Percentiles rank a stretch among this genome's conserved stretches.
phyloP scores from a whole-genome alignment of 2,888 invertebrate species.

The Steinernema scapterisci region DNA sequence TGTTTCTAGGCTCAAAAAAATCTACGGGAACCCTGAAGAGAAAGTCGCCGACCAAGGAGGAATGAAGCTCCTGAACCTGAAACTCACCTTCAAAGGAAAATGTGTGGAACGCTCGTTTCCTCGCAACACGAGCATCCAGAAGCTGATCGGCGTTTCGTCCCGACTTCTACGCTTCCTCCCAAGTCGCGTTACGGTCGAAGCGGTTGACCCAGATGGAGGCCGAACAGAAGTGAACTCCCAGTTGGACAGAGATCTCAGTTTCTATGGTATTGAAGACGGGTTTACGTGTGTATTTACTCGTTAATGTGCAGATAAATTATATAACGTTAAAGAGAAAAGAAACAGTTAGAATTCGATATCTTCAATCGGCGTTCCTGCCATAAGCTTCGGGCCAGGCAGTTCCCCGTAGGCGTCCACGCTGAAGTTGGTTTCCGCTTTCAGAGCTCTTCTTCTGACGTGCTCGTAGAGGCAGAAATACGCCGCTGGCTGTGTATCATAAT shows the following conservation, averaged over 20 bases:
- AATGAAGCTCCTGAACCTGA: conserved; percentile 5
- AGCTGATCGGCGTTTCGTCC: conserved; percentile 29
- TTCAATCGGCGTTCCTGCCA: conserved; percentile 1
- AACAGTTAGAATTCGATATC: conserved; percentile 32
- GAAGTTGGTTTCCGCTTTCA: conserved; percentile 10
- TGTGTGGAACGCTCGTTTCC: conserved; percentile 29
- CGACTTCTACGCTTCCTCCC: conserved; percentile 30
- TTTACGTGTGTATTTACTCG: conserved; percentile 7
- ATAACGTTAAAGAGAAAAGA: no score
- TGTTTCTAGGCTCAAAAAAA: conserved; percentile 5
- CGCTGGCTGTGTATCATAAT: neutral
- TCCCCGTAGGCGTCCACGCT: conserved; percentile 25
- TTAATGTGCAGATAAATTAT: no score
- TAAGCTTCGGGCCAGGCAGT: conserved; percentile 32
- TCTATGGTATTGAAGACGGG: conserved; percentile 2
- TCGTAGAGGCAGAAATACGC: conserved; percentile 22
- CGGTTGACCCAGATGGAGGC: neutral
- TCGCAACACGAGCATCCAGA: neutral
- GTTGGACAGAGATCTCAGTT: conserved; percentile 12
- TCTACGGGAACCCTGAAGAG: conserved; percentile 30
- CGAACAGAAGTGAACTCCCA: neutral
- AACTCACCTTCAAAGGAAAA: conserved; percentile 27
- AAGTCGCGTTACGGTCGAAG: neutral
- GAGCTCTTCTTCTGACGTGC: conserved; percentile 7
- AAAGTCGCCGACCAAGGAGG: neutral